A percentile compares a stretch with the other conserved stretches of the same genome.
Conservation (phyloP, 1,140 invertebrate genomes). For the Muscidifurax raptorellus region DNA sequence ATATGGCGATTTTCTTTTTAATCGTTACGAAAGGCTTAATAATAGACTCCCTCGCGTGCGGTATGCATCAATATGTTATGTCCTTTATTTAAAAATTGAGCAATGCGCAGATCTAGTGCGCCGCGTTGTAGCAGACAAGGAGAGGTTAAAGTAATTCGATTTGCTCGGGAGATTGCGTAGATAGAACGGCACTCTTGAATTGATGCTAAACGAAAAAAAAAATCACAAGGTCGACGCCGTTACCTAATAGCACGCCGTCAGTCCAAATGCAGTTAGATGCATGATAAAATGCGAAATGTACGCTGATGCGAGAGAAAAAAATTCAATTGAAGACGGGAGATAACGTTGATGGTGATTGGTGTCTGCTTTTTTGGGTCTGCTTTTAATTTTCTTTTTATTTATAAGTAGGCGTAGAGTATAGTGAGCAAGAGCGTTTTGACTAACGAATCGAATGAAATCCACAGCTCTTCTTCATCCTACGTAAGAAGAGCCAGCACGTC, state of each 20-base stretch:
- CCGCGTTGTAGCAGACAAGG: neutral
- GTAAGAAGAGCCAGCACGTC: slow-evolving; percentile 95
- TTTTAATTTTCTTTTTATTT: too few relatives aligned
- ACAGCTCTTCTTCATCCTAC: slow-evolving; percentile 91
- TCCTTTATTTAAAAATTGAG: neutral
- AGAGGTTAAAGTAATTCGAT: neutral
- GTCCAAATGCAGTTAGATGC: neutral
- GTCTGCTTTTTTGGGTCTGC: too few relatives aligned
- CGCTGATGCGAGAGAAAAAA: too few relatives aligned
- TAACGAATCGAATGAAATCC: slow-evolving; percentile 54
- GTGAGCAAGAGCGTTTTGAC: too few relatives aligned
- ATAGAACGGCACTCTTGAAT: neutral
- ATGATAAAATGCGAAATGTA: neutral
- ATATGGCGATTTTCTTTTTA: neutral
- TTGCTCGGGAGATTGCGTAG: neutral
- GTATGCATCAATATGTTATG: too few relatives aligned
- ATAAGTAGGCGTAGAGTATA: too few relatives aligned
- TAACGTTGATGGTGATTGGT: too few relatives aligned
- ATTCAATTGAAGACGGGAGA: too few relatives aligned
- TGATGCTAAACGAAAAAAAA: slow-evolving; percentile 11
- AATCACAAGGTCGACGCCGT: neutral
- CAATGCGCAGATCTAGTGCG: neutral
- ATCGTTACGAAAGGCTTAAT: too few relatives aligned
- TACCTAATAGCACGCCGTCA: neutral
- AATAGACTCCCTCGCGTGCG: too few relatives aligned